Percentiles rank a stretch among this genome's conserved stretches.
These are phyloP conservation scores for Anadara kagoshimensis DNA, from an alignment of 1,140 invertebrate species.

Conservation along the genomic window DNA sequence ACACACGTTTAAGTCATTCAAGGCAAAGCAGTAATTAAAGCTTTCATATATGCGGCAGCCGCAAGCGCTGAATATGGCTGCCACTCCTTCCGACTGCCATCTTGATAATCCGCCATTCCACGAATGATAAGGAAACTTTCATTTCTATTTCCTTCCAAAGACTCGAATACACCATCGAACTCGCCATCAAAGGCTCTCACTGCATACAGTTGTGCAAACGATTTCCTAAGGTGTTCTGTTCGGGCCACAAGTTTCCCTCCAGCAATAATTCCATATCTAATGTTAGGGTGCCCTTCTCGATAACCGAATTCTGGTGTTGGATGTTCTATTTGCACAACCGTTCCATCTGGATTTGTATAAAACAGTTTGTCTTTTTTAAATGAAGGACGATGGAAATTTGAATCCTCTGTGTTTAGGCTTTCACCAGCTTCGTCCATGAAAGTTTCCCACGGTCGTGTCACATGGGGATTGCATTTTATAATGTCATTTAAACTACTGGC, in stretches of 20 bases:
- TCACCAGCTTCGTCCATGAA: conserved; percentile 82
- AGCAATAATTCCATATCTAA: conserved; percentile 90
- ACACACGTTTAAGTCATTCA: too few relatives aligned
- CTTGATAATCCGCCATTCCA: conserved; percentile 96
- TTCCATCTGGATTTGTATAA: conserved; percentile 92
- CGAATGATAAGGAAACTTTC: conserved; percentile 84
- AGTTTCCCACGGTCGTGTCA: conserved; percentile 72
- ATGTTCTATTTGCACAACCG: conserved; percentile 89
- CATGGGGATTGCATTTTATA: conserved; percentile 27
- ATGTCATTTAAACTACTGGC: conserved; percentile 45
- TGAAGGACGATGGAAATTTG: conserved; percentile 83
- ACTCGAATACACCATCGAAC: conserved; percentile 84
- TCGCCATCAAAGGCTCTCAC: conserved; percentile 94
- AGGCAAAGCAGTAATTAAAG: conserved; percentile 79
- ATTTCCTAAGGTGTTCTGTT: conserved; percentile 71
- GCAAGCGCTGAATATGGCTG: conserved; percentile 92
- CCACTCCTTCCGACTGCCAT: conserved; percentile 96
- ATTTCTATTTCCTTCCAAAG: conserved; percentile 92
- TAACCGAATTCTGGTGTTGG: conserved; percentile 51
- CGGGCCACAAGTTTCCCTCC: conserved; percentile 84
- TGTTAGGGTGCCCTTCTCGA: conserved; percentile 54
- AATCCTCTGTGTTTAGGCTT: conserved; percentile 64
- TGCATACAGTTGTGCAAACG: conserved; percentile 80
- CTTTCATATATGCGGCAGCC: conserved; percentile 94
- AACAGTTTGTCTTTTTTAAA: conserved; percentile 91